Percentiles rank a stretch among this genome's conserved stretches.
Conservation (phyloP, 1,140 invertebrate species). For the Penaeus indicus region DNA sequence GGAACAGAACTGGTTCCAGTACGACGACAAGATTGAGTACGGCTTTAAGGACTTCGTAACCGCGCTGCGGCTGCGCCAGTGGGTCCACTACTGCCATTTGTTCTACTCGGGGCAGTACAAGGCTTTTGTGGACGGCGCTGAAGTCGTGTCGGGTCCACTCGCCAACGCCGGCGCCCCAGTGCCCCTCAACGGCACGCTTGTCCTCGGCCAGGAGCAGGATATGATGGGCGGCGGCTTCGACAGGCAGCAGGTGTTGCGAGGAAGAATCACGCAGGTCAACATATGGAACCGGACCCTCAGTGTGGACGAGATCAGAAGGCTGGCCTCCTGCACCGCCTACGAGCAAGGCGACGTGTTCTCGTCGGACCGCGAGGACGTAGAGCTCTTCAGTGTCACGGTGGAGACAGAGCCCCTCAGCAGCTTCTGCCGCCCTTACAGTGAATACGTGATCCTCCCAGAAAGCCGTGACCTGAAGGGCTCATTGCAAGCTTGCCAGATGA, state of each 20-base stretch:
- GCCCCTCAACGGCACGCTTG: slow-evolving; percentile 35
- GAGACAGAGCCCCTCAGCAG: not conserved
- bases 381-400: not conserved
- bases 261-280: slow-evolving; percentile 21
- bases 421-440: slow-evolving; percentile 11
- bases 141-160: slow-evolving; percentile 24
- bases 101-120: slow-evolving; percentile 22
- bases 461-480: slow-evolving; percentile 9
- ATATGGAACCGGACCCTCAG: slow-evolving; percentile 33
- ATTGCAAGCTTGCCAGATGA: too few relatives aligned
- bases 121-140: slow-evolving; percentile 32
- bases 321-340: not conserved
- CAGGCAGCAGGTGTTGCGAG: slow-evolving; percentile 17
- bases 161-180: not conserved
- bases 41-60: slow-evolving; percentile 34
- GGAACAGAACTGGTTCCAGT: slow-evolving; percentile 39
- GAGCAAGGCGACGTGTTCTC: slow-evolving; percentile 34
- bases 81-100: slow-evolving; percentile 51
- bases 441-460: slow-evolving; percentile 48
- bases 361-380: slow-evolving; percentile 28
- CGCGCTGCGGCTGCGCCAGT: slow-evolving; percentile 22
- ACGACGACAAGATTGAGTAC: slow-evolving; percentile 38
- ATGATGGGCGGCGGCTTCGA: slow-evolving; percentile 28
- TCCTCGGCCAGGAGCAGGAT: slow-evolving; percentile 50
- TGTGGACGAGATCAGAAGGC: slow-evolving; percentile 8